Evolutionary conservation across 1,140 invertebrate species (phyloP).

Genomic region (Polypedilum pembai): DNA sequence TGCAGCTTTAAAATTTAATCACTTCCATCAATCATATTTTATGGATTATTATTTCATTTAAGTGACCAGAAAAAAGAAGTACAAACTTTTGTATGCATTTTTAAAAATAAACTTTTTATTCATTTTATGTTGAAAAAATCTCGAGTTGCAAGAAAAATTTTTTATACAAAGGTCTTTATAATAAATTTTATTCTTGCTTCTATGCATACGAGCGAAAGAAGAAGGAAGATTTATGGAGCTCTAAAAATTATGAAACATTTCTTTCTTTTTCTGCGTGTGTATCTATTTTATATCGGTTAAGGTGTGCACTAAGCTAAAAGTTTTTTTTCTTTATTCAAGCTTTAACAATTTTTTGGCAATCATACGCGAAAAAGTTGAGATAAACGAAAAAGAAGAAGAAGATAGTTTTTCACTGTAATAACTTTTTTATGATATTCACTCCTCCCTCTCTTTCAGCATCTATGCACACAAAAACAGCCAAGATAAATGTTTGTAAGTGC

Average conservation of each 20-base stretch:
- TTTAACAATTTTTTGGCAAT: too few species aligned
- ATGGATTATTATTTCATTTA: too few species aligned
- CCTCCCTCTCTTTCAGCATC: not conserved
- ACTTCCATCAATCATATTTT: too few species aligned
- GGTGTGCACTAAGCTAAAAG: too few species aligned
- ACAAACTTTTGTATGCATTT: too few species aligned
- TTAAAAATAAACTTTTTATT: too few species aligned
- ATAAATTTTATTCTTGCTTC: not conserved
- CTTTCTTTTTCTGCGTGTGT: not conserved
- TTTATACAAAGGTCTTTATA: not conserved
- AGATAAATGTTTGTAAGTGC: not conserved
- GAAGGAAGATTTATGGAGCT: not conserved
- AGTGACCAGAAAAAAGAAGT: too few species aligned
- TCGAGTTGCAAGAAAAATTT: not conserved
- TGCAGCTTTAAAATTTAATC: too few species aligned
- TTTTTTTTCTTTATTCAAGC: too few species aligned
- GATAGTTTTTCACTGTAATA: not conserved
- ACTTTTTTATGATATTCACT: not conserved
- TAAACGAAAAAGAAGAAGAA: not conserved
- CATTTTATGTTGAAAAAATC: not conserved
- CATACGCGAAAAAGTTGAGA: not conserved
- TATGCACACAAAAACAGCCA: too few species aligned
- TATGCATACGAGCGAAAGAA: not conserved
- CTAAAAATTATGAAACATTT: not conserved
- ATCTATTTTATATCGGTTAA: too few species aligned